Evolutionary conservation across 2,888 invertebrate species (phyloP), one percentile per base, ranked within the genome.

Genomic region (Leptogaster cylindrica): DNA sequence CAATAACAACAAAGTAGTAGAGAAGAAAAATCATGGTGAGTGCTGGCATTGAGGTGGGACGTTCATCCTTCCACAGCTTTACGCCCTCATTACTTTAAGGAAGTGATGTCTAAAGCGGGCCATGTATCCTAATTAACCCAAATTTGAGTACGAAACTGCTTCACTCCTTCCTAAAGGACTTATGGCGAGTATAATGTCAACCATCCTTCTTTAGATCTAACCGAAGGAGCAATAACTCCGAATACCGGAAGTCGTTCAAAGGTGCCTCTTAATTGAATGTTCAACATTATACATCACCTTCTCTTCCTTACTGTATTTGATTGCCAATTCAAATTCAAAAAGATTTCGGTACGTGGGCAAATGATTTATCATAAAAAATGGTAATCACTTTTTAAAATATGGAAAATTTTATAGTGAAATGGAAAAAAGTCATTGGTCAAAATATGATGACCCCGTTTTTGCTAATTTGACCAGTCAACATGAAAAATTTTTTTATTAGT

Each of bases 121-220:
- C 41, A 41, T 41, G 58, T 23, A 12, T 58, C 58, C 58, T 41
- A 58, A 58, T 58, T 58, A 58, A 58, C 58, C 41, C 41, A 58
- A 58, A 58, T 58, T 36, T 25, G 58, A 41, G 18, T 16, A 23
- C 36, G 39, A 41, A 25, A 39, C 58, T 14, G 16, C 52, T 52
- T 36, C 14, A 25, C n/a, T 41, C 39, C 20, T 58, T 20, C 7
- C n/a, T n/a, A 41, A 58, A 36, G 41, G 39, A 36, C 58, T 20
- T 16, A 6, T 27, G 55, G 55, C 1, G 36, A 55, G 23, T 41
- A 28, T n/a, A n/a, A n/a, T n/a, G n/a, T n/a, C n/a, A n/a, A n/a
- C n/a, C n/a, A n/a, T n/a, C n/a, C n/a, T n/a, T n/a, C n/a, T n/a
- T n/a, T n/a, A n/a, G n/a, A n/a, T n/a, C n/a, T n/a, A n/a, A n/a